Base-by-base conservation (phyloP, 2,797 vertebrate genomes). In the Emys orbicularis region DNA sequence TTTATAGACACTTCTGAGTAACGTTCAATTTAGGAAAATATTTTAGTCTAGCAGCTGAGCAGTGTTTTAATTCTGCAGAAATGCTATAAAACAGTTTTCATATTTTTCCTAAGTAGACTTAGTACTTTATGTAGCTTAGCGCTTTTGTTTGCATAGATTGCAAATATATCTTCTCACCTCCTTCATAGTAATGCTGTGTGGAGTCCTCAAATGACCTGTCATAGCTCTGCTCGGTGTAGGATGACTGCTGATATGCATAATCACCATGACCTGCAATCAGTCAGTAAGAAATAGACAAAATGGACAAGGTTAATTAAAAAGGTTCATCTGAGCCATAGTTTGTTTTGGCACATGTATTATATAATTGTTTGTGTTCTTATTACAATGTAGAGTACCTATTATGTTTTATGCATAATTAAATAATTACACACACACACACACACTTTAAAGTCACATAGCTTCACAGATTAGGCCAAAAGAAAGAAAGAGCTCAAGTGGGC, bases 111-210 rank as follows among this genome's bases (percentile, higher is more conserved):
- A 87, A 80, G n/a, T 19, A 50, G 53, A 54, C 25, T 83, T 34
- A 37, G n/a, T 74, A 12, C 90, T 82, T 16, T 59, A 49, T 85
- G 72, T 72, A 44, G 8, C 53, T 9, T 12, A 31, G 34, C 89
- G 37, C 77, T 87, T 80, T 77, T 44, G 2, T 76, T 85, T 77
- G 76, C 29, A 34, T 82, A 61, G 29, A 92, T 13, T 76, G 53
- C 52, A 16, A 44, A 80, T 49, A 0, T 21, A 2, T 79, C 82
- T 84, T 81, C 98, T 96, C 98, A 99, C 99, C 99, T 96, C 99
- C 99, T 98, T 99, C 99, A 5, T 99, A 99, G 97, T 99, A 99
- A 97, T 99, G 99, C 93, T 99, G 99, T 27, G 99, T 99, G 16
- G 99, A 99, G 86, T 99, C 99, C 1, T 99, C 99, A 61, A 99